Conservation (phyloP, 2,888 invertebrate species). For the Agonum fuliginosum region DNA sequence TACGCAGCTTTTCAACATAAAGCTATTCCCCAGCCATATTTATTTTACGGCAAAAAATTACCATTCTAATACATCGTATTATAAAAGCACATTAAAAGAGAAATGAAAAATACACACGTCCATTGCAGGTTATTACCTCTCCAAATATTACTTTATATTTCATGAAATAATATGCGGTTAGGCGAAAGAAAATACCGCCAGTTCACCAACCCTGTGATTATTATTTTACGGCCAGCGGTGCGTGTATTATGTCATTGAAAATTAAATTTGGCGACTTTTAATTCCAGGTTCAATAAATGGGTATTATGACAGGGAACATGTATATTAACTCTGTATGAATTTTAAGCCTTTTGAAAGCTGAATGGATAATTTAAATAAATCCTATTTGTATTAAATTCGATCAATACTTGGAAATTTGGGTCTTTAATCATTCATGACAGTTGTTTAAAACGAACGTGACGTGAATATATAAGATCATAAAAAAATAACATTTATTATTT, state of each 20-base stretch:
- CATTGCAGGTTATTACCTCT: no score
- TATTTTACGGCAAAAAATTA: no score
- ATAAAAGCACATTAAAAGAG: no score
- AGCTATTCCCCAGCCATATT: no score
- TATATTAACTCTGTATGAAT: slow-evolving; percentile 14
- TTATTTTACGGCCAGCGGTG: slow-evolving; percentile 1
- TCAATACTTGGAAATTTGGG: not conserved
- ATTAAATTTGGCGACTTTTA: slow-evolving; percentile 10
- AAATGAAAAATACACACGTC: no score
- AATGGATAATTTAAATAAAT: slow-evolving; percentile 6
- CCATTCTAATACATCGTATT: no score
- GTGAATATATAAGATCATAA: no score
- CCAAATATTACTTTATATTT: not conserved
- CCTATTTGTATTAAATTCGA: not conserved
- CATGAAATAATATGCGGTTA: not conserved
- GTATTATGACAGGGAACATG: slow-evolving; percentile 22
- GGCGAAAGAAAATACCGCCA: not conserved
- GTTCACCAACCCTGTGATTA: not conserved
- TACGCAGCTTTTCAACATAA: no score
- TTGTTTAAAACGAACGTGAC: not conserved
- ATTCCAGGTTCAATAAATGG: slow-evolving; percentile 15
- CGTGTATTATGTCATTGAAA: slow-evolving; percentile 26
- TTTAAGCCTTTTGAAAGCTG: slow-evolving; percentile 27
- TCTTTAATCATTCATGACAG: not conserved
- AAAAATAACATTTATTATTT: no score